A percentile compares a stretch with the other conserved stretches of the same genome.
Evolutionary conservation across 2,113 vertebrate genomes (phyloP).

Genomic region (Melanotaenia duboulayi): DNA sequence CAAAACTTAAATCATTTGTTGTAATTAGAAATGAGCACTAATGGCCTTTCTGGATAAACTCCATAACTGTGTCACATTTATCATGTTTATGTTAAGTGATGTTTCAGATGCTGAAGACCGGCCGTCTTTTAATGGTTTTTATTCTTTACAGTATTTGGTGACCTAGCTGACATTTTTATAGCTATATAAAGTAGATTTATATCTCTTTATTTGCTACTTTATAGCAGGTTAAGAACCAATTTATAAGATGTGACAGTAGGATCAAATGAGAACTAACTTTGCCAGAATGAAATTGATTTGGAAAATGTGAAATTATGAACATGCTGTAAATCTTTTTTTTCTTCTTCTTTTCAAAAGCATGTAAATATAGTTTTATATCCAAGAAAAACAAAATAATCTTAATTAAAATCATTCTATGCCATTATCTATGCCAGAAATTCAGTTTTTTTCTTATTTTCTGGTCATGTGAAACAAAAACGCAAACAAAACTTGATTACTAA

Average conservation of each 20-base stretch:
- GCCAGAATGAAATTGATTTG: not conserved
- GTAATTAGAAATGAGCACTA: slow-evolving; percentile 37
- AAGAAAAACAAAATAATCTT: not conserved
- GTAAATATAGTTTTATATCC: not conserved
- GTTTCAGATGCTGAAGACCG: not conserved
- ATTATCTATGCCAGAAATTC: no score
- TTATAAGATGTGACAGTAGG: not conserved
- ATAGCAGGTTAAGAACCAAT: not conserved
- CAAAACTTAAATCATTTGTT: slow-evolving; percentile 29
- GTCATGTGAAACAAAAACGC: no score
- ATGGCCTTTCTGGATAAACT: slow-evolving; percentile 63
- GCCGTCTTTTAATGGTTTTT: slow-evolving; percentile 6
- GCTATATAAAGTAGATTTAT: slow-evolving; percentile 12
- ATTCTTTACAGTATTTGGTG: slow-evolving; percentile 10
- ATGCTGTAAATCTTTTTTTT: not conserved
- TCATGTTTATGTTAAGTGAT: slow-evolving; percentile 34
- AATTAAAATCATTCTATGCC: no score
- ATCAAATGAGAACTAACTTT: not conserved
- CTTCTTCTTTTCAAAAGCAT: not conserved
- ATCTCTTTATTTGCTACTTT: not conserved
- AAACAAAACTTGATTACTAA: not conserved
- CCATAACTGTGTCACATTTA: slow-evolving; percentile 31
- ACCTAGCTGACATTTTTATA: not conserved
- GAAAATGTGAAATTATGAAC: not conserved
- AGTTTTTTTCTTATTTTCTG: not conserved